Evolutionary conservation across 2,113 vertebrate genomes (phyloP).

Genomic region (Eublepharis macularius): DNA sequence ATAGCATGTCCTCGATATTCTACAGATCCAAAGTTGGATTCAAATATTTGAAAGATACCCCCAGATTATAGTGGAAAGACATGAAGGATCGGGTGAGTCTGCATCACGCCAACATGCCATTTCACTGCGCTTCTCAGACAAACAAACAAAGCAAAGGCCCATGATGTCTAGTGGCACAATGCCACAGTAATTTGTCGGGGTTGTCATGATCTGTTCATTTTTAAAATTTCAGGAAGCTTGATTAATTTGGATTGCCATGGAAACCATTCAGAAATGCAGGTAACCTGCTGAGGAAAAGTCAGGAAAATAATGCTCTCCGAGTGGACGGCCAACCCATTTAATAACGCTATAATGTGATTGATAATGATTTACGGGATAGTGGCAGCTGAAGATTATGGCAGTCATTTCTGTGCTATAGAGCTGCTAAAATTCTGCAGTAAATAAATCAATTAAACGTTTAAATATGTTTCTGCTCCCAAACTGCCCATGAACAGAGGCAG

Average conservation of each 20-base stretch:
- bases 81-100: background rate
- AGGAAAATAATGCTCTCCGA: background rate
- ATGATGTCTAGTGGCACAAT: background rate
- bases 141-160: background rate
- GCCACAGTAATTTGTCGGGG: background rate
- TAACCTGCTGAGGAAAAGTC: background rate
- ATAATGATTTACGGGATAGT: background rate
- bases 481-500: background rate
- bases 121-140: background rate
- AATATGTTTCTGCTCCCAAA: background rate
- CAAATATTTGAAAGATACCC: background rate
- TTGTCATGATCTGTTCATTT: slow-evolving; percentile 6
- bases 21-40: background rate
- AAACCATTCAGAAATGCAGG: background rate
- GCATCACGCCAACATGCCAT: slow-evolving; percentile 8
- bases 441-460: background rate
- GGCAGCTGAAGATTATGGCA: background rate
- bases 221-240: slow-evolving; percentile 12
- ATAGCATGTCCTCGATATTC: background rate
- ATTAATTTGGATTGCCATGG: slow-evolving; percentile 7
- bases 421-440: background rate
- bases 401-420: background rate
- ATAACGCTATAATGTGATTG: background rate
- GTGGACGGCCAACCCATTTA: background rate
- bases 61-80: background rate